Evolutionary conservation across 2,888 invertebrate genomes (phyloP), one percentile per base, ranked within the genome.

Genomic region (Ophonus ardosiacus): DNA sequence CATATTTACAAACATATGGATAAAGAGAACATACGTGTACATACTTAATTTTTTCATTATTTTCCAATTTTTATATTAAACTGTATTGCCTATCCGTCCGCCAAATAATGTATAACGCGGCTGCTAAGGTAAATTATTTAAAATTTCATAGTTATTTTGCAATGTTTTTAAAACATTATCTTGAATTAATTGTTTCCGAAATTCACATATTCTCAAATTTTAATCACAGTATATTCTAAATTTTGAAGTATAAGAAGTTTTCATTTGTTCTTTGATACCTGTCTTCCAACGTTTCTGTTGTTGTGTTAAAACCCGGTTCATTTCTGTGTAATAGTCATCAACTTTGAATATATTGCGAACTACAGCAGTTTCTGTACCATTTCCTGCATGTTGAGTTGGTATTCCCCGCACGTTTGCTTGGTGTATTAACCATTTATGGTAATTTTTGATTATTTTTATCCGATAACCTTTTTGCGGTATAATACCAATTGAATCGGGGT

Each of bases 141-240:
- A n/a, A n/a, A n/a, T n/a, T n/a, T n/a, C n/a, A n/a, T n/a, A n/a
- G n/a, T n/a, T n/a, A n/a, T n/a, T n/a, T n/a, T n/a, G n/a, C n/a
- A n/a, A n/a, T n/a, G n/a, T n/a, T n/a, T n/a, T n/a, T n/a, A n/a
- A n/a, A n/a, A n/a, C n/a, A n/a, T n/a, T n/a, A n/a, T n/a, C n/a
- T n/a, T n/a, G n/a, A n/a, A n/a, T n/a, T n/a, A n/a, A n/a, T n/a
- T n/a, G n/a, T n/a, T n/a, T n/a, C n/a, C n/a, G n/a, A n/a, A n/a
- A n/a, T n/a, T n/a, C n/a, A 56, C 56, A 78, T 56, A 78, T 56
- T 78, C 78, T 56, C 78, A 78, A 51, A 78, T 78, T 15, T 8
- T 18, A 15, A 78, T 56, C 5, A 78, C 8, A 15, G 4, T 43
- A 57, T 51, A 79, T 24, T 7, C 79, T 56, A 57, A 59, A 59